These are phyloP conservation scores for Camelus dromedarius DNA, from an alignment of 2,113 vertebrate species.

Conservation along the genomic window DNA sequence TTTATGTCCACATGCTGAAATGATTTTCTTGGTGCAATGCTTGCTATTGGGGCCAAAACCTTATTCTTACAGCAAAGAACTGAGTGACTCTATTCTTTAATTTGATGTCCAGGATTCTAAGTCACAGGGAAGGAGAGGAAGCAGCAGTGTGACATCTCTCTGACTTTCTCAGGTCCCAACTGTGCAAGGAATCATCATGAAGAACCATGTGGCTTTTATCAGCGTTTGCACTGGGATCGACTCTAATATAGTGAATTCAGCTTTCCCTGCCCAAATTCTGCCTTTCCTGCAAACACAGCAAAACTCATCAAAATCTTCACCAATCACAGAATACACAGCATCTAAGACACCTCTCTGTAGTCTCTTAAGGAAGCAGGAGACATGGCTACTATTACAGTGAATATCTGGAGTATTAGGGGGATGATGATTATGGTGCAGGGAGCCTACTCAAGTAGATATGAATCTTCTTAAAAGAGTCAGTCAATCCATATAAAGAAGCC, in stretches of 20 bases:
- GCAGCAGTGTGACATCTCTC: not conserved
- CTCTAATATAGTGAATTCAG: slow-evolving; percentile 27
- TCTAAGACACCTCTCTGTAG: not conserved
- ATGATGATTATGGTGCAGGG: slow-evolving; percentile 77
- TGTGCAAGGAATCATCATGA: slow-evolving; percentile 19
- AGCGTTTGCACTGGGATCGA: not conserved
- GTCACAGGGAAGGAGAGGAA: not conserved
- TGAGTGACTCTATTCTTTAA: slow-evolving; percentile 37
- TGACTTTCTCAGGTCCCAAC: not conserved
- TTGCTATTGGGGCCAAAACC: not conserved
- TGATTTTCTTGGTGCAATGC: not conserved
- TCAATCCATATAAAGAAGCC: slow-evolving; percentile 83
- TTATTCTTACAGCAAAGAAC: not conserved
- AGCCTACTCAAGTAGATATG: slow-evolving; percentile 76
- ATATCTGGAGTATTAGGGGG: slow-evolving; percentile 81
- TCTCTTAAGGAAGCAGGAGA: slow-evolving; percentile 30
- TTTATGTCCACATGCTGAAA: not conserved
- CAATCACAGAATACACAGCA: not conserved
- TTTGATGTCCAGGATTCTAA: not conserved
- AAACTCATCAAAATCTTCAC: slow-evolving; percentile 60
- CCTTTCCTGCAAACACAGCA: slow-evolving; percentile 14
- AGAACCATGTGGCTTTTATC: slow-evolving; percentile 54
- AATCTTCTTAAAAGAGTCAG: slow-evolving; percentile 84
- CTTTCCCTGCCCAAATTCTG: not conserved
- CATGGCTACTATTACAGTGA: slow-evolving; percentile 57